Base-by-base conservation (phyloP, 30 jellyfish, hydroid and myxozoan species). In the Turritopsis dohrnii region DNA sequence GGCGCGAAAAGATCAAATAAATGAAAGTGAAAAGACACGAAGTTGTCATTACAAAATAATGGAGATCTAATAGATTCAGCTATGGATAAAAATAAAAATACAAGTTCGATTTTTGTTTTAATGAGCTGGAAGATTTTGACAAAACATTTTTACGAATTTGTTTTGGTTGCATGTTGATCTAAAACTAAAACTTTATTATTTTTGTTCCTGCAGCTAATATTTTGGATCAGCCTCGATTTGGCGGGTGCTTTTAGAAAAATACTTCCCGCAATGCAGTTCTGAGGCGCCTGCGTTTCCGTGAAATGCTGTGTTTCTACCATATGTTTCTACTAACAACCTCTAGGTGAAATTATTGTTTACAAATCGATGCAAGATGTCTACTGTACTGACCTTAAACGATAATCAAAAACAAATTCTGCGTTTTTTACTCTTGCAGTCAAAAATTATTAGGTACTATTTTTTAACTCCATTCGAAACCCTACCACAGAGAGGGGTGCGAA, bases 191-290 rank as follows among this genome's bases (percentile, higher is more conserved):
- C 60, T 41, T 41, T 41, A 41, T 41, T 41, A 41, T 41, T 41
- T 41, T 41, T 41, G 60, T 41, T 41, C 60, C 60, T 41, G 60
- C 60, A 41, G 60, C 60, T 41, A 69, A 27, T 69, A 69, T 69
- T 69, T 69, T 69, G 77, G 30, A n/a, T n/a, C 30, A 69, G 77
- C 77, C 77, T 69, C 77, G 77, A n/a, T 69, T 69, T 69, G 77
- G 77, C 77, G 77, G 30, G 77, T 27, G 19, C 77, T 7, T 69
- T 69, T 69, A 0, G 0, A 69, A 69, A 69, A 69, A 69, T 13
- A 41, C 60, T 41, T 41, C 60, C 60, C 60, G 60, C 60, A 41
- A 41, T 41, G 60, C 60, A 41, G 60, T 41, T 41, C 60, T 41
- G 60, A 41, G 60, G 60, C 60, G 60, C 60, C 60, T 41, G 9